Evolutionary conservation across 2,113 vertebrate species (phyloP).

Genomic region (Puffinus mauretanicus): DNA sequence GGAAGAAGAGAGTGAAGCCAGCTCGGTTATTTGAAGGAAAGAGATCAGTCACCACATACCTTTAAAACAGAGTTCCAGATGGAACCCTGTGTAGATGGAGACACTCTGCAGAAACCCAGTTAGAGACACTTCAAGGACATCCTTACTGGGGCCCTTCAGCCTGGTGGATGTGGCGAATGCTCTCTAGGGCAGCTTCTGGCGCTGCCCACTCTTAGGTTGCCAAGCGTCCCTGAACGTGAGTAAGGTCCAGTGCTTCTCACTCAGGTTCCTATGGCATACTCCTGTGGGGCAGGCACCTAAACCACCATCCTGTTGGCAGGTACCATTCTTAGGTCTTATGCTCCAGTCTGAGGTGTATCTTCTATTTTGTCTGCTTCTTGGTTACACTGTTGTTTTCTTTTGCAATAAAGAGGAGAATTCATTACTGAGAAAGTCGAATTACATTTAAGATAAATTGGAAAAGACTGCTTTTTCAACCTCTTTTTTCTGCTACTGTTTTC

Average conservation of each 20-base stretch:
- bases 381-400: neutral
- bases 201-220: neutral
- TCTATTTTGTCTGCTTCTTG: neutral
- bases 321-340: neutral
- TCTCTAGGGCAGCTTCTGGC: neutral
- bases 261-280: too few species aligned
- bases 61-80: neutral
- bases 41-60: neutral
- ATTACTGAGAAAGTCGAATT: neutral
- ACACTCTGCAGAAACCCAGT: neutral
- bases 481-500: neutral
- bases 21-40: neutral
- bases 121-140: neutral
- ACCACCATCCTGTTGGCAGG: neutral
- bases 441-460: neutral
- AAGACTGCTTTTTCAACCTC: neutral
- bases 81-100: neutral
- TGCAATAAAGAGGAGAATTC: neutral
- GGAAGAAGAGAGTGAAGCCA: neutral
- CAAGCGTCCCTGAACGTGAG: neutral
- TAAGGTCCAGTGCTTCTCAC: neutral
- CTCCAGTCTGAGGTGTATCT: neutral
- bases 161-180: neutral
- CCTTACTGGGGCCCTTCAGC: too few species aligned
- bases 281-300: accelerated